Evolutionary conservation across 2,113 vertebrate species (phyloP).

Genomic region (Laticauda laticaudata): DNA sequence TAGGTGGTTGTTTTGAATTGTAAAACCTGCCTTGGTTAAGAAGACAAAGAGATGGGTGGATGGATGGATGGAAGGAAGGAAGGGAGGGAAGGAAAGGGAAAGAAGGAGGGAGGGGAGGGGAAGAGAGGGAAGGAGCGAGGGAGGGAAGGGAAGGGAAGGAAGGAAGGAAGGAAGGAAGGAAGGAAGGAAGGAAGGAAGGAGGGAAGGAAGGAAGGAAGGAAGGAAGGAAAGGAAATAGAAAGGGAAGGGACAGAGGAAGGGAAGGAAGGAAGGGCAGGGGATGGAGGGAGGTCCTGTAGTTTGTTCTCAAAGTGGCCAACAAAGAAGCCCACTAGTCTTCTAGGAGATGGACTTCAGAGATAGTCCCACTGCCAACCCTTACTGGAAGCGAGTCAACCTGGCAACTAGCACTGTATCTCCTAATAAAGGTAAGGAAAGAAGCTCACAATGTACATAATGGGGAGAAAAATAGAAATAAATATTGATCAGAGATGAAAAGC

Average conservation of each 20-base stretch:
- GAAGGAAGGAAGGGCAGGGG: no score
- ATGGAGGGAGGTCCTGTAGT: background rate
- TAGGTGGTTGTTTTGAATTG: background rate
- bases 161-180: no score
- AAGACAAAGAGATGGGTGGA: background rate
- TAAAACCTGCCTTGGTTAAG: background rate
- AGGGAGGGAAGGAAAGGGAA: no score
- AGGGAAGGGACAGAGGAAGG: no score
- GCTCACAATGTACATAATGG: background rate
- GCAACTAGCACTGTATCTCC: background rate
- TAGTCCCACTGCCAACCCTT: background rate
- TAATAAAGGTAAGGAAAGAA: background rate
- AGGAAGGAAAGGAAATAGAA: no score
- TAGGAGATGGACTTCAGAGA: background rate
- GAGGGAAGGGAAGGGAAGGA: no score
- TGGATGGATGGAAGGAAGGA: background rate
- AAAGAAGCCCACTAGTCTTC: background rate
- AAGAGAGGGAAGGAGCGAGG: fast-evolving
- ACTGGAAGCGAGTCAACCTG: no score
- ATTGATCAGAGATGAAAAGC: background rate
- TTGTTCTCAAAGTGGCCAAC: background rate
- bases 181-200: no score
- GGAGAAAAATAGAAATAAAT: background rate
- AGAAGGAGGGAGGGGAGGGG: no score
- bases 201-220: no score